Conservation (phyloP, 2,797 vertebrate genomes). For the Oreortyx pictus region DNA sequence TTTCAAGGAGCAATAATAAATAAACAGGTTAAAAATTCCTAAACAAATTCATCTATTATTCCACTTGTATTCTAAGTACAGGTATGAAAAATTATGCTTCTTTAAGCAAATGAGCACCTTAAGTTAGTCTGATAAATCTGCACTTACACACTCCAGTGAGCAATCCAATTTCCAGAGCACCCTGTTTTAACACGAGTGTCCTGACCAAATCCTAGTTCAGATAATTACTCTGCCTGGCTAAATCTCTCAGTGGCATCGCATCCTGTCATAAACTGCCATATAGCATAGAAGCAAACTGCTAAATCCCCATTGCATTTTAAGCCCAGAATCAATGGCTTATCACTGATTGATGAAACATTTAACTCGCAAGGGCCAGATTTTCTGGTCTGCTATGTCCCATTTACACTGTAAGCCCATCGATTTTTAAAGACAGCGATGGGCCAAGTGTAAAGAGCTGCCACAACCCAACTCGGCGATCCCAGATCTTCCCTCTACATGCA, state of each 20-base stretch:
- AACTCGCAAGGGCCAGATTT: neutral
- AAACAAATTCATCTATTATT: slow-evolving; percentile 2
- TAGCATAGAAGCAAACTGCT: neutral
- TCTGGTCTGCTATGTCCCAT: neutral
- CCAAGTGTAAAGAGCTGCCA: neutral
- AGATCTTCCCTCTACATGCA: neutral
- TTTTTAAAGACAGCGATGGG: neutral
- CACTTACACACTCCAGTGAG: slow-evolving; percentile 26
- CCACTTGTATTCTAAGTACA: neutral
- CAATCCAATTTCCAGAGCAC: slow-evolving; percentile 57
- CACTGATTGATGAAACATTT: neutral
- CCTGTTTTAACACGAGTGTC: neutral
- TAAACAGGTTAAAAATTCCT: neutral
- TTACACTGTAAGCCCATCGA: neutral
- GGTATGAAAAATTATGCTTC: slow-evolving; percentile 33
- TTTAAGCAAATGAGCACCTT: slow-evolving; percentile 57
- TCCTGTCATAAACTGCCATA: neutral
- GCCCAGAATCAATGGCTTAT: neutral
- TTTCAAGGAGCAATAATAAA: slow-evolving; percentile 8
- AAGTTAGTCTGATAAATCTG: slow-evolving; percentile 47
- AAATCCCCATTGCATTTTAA: neutral
- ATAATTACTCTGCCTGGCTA: slow-evolving; percentile 42
- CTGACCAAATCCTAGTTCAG: slow-evolving; percentile 43
- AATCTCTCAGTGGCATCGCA: neutral
- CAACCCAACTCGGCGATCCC: neutral